Evolutionary conservation across 2,113 vertebrate genomes (phyloP).

Genomic region (Crotophaga sulcirostris): DNA sequence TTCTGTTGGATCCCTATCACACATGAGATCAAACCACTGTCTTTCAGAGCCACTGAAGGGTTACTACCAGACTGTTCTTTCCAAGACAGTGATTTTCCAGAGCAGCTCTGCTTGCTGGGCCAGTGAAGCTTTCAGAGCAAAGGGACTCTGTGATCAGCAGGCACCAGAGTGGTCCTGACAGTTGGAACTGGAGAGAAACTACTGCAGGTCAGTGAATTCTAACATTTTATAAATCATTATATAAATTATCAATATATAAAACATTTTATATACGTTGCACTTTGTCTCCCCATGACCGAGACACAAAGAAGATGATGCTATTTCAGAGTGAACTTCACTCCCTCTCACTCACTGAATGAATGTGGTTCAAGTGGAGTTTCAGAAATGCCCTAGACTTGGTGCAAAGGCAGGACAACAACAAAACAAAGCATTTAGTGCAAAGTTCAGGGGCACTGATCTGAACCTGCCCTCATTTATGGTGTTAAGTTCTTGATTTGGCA

Average conservation of each 20-base stretch:
- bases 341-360: background rate
- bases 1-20: background rate
- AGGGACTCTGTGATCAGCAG: background rate
- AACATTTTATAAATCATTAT: background rate
- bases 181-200: background rate
- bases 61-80: background rate
- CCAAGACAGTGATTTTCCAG: background rate
- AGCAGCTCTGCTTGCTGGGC: background rate
- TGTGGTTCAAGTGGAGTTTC: background rate
- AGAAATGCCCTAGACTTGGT: background rate
- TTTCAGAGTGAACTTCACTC: background rate
- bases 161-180: background rate
- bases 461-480: background rate
- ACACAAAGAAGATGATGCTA: background rate
- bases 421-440: background rate
- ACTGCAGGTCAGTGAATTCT: background rate
- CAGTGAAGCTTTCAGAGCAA: background rate
- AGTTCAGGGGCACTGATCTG: background rate
- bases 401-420: background rate
- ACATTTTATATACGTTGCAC: background rate
- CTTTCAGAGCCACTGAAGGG: background rate
- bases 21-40: background rate
- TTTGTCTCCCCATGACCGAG: background rate
- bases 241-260: too few species aligned
- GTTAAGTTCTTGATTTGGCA: background rate